Evolutionary conservation across 2,888 invertebrate species (phyloP), one percentile per base, ranked within the genome.

Genomic region (Drosophila antonietae): DNA sequence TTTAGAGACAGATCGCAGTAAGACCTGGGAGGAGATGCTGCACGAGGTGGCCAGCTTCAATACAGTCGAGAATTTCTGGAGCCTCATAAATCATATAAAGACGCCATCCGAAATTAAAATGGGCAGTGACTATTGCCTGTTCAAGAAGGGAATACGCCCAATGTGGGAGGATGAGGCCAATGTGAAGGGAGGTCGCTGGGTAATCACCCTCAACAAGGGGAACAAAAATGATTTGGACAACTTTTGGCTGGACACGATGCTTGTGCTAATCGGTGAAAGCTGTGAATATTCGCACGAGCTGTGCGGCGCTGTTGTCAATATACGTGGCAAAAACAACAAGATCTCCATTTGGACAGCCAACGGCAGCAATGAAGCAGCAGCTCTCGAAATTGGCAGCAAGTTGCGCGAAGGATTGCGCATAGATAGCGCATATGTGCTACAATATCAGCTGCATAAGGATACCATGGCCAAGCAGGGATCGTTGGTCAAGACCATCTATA

Each of bases 1-100:
- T 93, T 98, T 96, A 91, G 98, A 99, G 92, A 96, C 96, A 88
- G 98, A 98, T 93, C 96, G 96, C 91, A 81, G 73, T 44, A 95
- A 95, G 89, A 94, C 95, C 73, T 99, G 99, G 99, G 97, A 97
- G 92, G 97, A 98, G 82, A 97, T 97, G 93, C 96, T 98, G 89
- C 96, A 97, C 91, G 96, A 97, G 93, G 96, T 99, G 59, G 97
- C 97, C 62, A 96, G 97, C 73, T 98, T 99, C 93, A 96, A 96
- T 90, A 98, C 98, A 20, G 98, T 98, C 15, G 99, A 99, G 94
- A 98, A 98, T 93, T 99, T 99, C 93, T 99, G 99, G 99, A 98
- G 97, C 87, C 93, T 97, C 61, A 97, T 96, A 92, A 97, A 97
- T 91, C 96, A 97, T 90, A 96, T 97, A 82, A 96, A 96, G 92